These are phyloP conservation scores for Meteorus sp. DNA, from an alignment of 1,140 invertebrate genomes.

Conservation along the genomic window DNA sequence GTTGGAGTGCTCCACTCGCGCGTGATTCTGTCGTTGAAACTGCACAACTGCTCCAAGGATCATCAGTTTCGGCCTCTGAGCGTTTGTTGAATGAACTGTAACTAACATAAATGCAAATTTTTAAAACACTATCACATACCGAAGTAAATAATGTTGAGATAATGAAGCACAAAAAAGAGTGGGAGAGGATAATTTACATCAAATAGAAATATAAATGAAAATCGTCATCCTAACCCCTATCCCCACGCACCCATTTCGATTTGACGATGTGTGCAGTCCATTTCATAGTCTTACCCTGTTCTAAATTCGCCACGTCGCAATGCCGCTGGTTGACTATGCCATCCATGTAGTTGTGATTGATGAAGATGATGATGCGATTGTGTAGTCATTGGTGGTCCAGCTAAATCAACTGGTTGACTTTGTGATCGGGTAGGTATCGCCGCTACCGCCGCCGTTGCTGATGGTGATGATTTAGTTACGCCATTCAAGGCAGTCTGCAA, in stretches of 20 bases:
- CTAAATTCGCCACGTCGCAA: constrained; percentile 54
- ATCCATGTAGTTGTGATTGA: constrained; percentile 44
- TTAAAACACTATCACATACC: no score
- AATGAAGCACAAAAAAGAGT: not conserved
- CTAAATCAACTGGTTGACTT: constrained; percentile 58
- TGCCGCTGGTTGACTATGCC: constrained; percentile 55
- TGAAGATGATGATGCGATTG: constrained; percentile 38
- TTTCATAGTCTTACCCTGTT: constrained; percentile 42
- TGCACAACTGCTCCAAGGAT: constrained; percentile 51
- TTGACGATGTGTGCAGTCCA: no score
- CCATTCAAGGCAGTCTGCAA: constrained; percentile 51
- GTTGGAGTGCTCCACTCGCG: constrained; percentile 27
- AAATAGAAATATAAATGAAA: not conserved
- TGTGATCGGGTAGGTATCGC: constrained; percentile 61
- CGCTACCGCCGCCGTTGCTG: no score
- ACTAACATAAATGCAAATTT: constrained; percentile 31
- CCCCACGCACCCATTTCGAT: no score
- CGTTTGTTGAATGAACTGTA: constrained; percentile 57
- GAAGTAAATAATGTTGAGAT: not conserved
- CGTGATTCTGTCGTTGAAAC: constrained; percentile 32
- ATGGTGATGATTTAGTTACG: constrained; percentile 27
- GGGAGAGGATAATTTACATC: not conserved
- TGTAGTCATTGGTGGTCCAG: constrained; percentile 42
- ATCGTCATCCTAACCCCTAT: no score
- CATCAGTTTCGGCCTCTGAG: constrained; percentile 49